Percentiles rank a stretch among this genome's conserved stretches.
Conservation (phyloP, 2,113 vertebrate species). For the Saguinus imperator region DNA sequence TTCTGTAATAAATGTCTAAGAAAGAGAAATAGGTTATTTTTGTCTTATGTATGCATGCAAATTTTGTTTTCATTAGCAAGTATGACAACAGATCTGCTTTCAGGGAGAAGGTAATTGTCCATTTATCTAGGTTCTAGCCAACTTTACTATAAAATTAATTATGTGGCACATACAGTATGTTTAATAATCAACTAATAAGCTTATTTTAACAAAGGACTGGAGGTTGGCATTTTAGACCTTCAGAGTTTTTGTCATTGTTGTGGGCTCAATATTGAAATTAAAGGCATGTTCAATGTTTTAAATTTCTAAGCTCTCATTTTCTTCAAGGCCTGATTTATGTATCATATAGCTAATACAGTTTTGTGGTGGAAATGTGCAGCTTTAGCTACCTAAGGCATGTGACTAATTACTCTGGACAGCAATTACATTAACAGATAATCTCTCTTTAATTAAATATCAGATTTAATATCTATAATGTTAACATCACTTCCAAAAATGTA, state of each 20-base stretch:
- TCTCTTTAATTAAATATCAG: constrained; percentile 56
- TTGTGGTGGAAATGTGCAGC: constrained; percentile 17
- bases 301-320: constrained; percentile 11
- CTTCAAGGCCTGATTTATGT: not conserved
- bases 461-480: constrained; percentile 37
- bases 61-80: constrained; percentile 76
- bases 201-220: constrained; percentile 70
- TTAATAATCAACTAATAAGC: constrained; percentile 77
- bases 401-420: constrained; percentile 54
- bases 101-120: constrained; percentile 72
- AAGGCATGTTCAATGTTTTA: not conserved
- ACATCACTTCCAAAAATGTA: constrained; percentile 41
- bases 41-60: constrained; percentile 64
- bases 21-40: constrained; percentile 40
- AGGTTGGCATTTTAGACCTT: not conserved
- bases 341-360: constrained; percentile 25
- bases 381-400: constrained; percentile 47
- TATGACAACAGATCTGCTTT: constrained; percentile 77
- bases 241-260: constrained; percentile 4
- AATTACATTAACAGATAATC: constrained; percentile 50
- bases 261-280: constrained; percentile 41
- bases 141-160: constrained; percentile 83
- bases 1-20: constrained; percentile 48
- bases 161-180: constrained; percentile 66
- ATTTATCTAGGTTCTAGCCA: constrained; percentile 71